Base-by-base conservation (phyloP, 2,888 invertebrate species). In the Amblyjoppa fuscipennis region DNA sequence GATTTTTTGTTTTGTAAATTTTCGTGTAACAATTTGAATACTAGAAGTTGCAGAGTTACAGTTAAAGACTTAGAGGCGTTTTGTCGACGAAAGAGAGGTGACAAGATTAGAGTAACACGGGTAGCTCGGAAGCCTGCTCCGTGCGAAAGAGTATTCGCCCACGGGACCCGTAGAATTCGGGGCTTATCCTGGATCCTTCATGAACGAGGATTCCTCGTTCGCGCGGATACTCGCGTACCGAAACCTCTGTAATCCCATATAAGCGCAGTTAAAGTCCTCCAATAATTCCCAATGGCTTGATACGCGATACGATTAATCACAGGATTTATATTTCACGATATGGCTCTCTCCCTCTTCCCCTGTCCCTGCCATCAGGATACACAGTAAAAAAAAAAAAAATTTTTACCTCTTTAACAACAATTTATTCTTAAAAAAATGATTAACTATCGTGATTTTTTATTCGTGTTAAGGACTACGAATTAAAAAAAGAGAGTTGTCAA, bases 211-310 rank as follows among this genome's bases (percentile, higher is more conserved):
- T 85, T 76, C 80, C 49, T 53, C 76, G 75, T 71, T 59, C 25
- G 59, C 59, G 59, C 59, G 59, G 59, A 59, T 73, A 76, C 75
- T 79, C 31, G 75, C 66, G 56, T 66, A 66, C 59, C 71, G 71
- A 79, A 71, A 80, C 85, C 82, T 70, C 85, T 68, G 79, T 85
- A 85, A 85, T 85, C 59, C 76, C 75, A 51, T 79, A 76, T 78
- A 85, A 82, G 85, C 85, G 79, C 80, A 41, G 79, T 76, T 16
- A 78, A 85, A 85, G 79, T 83, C 85, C 82, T 80, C 85, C 82
- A 85, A 85, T 85, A 85, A 85, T 85, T 80, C 59, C 85, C 83
- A 80, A 85, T 80, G 79, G 75, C 31, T 28, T 64, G 64, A 78
- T 78, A 69, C 38, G 20, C 77, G 64, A 66, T 61, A 41, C 53